Conservation (phyloP, 2,888 invertebrate genomes). For the Siphlonurus alternatus region DNA sequence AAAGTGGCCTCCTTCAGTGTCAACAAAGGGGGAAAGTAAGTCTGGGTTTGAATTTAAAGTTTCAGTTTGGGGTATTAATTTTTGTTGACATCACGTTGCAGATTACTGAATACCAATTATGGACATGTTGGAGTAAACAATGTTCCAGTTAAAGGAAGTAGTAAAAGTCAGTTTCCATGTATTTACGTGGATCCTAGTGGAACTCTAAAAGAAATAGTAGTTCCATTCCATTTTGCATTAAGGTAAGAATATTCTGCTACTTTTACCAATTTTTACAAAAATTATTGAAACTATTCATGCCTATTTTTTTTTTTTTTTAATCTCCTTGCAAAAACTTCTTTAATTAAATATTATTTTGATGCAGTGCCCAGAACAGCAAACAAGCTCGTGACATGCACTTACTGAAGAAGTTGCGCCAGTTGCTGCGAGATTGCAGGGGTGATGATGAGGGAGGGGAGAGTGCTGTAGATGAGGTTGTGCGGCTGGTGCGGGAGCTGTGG, state of each 20-base stretch:
- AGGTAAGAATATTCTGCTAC: slow-evolving; percentile 24
- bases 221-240: slow-evolving; percentile 84
- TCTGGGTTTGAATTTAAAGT: background rate
- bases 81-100: slow-evolving; percentile 18
- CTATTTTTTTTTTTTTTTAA: background rate
- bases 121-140: slow-evolving; percentile 58
- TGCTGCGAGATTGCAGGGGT: slow-evolving; percentile 27
- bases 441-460: slow-evolving; percentile 32
- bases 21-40: slow-evolving; percentile 52
- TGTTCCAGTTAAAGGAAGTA: slow-evolving; percentile 31
- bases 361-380: slow-evolving; percentile 68
- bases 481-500: slow-evolving; percentile 43
- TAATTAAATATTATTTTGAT: slow-evolving; percentile 13
- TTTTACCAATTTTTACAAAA: background rate
- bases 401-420: slow-evolving; percentile 42
- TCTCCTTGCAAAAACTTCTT: background rate
- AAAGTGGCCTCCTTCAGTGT: slow-evolving; percentile 84
- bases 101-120: slow-evolving; percentile 61
- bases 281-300: background rate
- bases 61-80: background rate
- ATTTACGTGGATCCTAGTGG: slow-evolving; percentile 72
- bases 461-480: slow-evolving; percentile 34
- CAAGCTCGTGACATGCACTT: slow-evolving; percentile 77
- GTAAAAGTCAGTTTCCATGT: slow-evolving; percentile 48
- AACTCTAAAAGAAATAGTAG: slow-evolving; percentile 58